phyloP scores from a whole-genome alignment of 1,140 invertebrate genomes.

The Cyrtorhinus lividipennis region DNA sequence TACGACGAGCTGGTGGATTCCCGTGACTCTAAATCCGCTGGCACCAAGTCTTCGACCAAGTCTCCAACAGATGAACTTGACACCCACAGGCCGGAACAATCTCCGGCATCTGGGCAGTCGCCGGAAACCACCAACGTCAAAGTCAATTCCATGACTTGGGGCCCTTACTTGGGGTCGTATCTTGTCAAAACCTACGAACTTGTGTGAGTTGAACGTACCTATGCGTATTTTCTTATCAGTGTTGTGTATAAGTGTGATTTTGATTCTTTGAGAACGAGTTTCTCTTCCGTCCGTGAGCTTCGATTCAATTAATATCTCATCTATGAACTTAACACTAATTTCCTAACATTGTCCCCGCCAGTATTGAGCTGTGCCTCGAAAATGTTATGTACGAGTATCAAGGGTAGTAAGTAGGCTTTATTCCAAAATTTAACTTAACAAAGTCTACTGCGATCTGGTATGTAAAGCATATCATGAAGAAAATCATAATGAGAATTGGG shows the following conservation, averaged over 20 bases:
- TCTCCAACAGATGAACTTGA: background rate
- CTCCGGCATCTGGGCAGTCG: background rate
- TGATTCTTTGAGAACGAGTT: background rate
- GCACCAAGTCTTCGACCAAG: background rate
- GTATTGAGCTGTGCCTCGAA: too few relatives aligned
- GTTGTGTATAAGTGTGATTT: background rate
- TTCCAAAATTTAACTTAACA: too few relatives aligned
- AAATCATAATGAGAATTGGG: background rate
- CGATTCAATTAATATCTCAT: background rate
- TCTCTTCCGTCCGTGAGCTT: background rate
- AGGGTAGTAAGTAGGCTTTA: too few relatives aligned
- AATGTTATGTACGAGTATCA: too few relatives aligned
- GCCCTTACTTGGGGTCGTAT: background rate
- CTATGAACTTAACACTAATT: too few relatives aligned
- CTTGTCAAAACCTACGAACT: background rate
- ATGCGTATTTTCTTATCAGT: background rate
- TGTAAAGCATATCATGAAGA: too few relatives aligned
- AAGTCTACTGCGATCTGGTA: too few relatives aligned
- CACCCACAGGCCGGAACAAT: too few relatives aligned
- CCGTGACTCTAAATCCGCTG: background rate
- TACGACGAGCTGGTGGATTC: background rate
- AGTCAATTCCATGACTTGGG: background rate
- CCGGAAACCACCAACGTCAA: background rate
- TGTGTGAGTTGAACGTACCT: background rate
- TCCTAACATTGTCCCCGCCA: too few relatives aligned